Conservation (phyloP, 2,113 vertebrate species). For the Panthera leo region DNA sequence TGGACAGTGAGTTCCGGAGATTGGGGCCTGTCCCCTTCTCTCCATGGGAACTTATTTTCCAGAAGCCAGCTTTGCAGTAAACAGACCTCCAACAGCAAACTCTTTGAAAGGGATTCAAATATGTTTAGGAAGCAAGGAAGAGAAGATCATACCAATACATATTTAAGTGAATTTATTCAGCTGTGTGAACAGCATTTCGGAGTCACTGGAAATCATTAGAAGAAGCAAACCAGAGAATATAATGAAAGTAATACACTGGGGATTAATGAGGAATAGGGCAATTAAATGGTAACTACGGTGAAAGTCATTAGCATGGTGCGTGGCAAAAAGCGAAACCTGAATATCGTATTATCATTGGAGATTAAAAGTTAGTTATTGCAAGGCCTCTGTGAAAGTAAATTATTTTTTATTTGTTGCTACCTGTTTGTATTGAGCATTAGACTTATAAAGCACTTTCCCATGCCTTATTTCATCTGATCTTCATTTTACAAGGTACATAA, state of each 20-base stretch:
- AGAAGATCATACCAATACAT: background rate
- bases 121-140: background rate
- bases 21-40: too few relatives aligned
- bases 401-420: slow-evolving; percentile 14
- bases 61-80: background rate
- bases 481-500: slow-evolving; percentile 5
- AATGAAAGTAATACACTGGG: background rate
- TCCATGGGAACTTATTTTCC: background rate
- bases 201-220: background rate
- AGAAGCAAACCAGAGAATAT: background rate
- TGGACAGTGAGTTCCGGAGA: background rate
- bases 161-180: background rate
- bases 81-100: background rate
- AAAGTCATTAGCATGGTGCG: background rate
- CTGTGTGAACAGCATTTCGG: background rate
- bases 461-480: background rate
- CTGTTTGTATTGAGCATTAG: background rate
- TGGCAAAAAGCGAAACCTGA: slow-evolving; percentile 28
- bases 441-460: background rate
- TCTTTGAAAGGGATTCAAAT: background rate
- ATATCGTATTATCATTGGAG: background rate
- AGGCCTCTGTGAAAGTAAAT: background rate
- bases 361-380: background rate
- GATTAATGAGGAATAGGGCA: background rate
- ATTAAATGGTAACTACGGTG: background rate